Evolutionary conservation across 2,797 vertebrate species (phyloP), one percentile per base, ranked within the genome.

Genomic region (Labeo calbasu): DNA sequence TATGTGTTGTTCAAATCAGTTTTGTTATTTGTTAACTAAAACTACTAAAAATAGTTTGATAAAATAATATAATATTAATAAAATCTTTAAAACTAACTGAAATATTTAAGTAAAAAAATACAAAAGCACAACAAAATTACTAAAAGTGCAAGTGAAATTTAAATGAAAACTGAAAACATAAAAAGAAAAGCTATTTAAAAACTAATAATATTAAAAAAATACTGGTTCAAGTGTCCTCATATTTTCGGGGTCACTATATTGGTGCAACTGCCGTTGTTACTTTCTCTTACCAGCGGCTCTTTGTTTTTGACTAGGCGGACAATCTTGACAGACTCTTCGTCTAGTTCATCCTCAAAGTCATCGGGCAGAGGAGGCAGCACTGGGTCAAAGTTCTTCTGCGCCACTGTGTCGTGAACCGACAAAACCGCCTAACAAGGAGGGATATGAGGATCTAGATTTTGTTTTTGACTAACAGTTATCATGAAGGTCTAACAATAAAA

Each of bases 261-360:
- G 11, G 36, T 61, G 11, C 65, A 23, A 13, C 21, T 43, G n/a
- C 2, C 4, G 23, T 36, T 75, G 8, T 46, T 25, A 70, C 50
- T 14, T 13, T 77, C 19, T 77, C 92, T 82, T 93, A 99, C 98
- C 96, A 99, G 90, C 4, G 98, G 98, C 82, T 99, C 98, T 91
- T 97, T 99, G 92, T 98, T 99, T 92, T 99, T 99, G 89, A 99
- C 98, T 84, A 99, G 93, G 1, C 97, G 94, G 80, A 99, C 96
- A 1, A 99, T 99, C 95, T 99, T 99, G 91, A 99, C 97, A 0
- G 98, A 99, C 89, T 99, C 98, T 87, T 99, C 98, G 63, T 99
- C 97, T 88, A 98, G 94, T 88, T 99, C 97, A 1, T 98, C 97
- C 1, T 97, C 96, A 0, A 97, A 94, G 90, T 98, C 96, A 11